phyloP scores from a whole-genome alignment of 2,888 invertebrate genomes.

The Caenorhabditis panamensis region DNA sequence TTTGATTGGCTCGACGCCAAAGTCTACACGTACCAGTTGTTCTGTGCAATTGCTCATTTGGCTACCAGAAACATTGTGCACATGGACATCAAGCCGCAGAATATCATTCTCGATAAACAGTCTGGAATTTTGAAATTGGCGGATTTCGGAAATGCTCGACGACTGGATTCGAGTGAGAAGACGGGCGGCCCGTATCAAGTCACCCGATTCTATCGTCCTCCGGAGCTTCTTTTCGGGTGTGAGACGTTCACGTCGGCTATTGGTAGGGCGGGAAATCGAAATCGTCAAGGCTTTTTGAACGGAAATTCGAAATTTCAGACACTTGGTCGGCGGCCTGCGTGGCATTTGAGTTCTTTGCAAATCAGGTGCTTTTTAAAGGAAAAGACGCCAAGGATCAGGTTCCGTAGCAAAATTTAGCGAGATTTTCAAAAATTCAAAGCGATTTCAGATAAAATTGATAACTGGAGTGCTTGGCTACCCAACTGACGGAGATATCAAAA shows the following conservation, averaged over 20 bases:
- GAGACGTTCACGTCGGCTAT: slow-evolving; percentile 68
- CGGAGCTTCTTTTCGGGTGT: slow-evolving; percentile 76
- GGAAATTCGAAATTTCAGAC: slow-evolving; percentile 59
- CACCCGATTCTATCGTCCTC: slow-evolving; percentile 77
- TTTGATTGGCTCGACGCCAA: slow-evolving; percentile 66
- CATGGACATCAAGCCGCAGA: slow-evolving; percentile 77
- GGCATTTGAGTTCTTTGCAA: slow-evolving; percentile 68
- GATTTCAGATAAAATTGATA: slow-evolving; percentile 54
- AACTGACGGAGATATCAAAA: slow-evolving; percentile 70
- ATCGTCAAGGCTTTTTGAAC: neutral
- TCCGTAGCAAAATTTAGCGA: neutral
- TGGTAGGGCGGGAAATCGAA: slow-evolving; percentile 45
- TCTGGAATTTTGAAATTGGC: slow-evolving; percentile 68
- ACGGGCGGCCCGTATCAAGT: slow-evolving; percentile 70
- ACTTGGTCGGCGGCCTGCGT: slow-evolving; percentile 77
- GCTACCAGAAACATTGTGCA: slow-evolving; percentile 68
- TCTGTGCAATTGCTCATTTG: slow-evolving; percentile 70
- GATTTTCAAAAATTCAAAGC: neutral
- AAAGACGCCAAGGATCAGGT: slow-evolving; percentile 69
- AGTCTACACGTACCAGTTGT: slow-evolving; percentile 73
- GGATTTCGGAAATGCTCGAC: slow-evolving; percentile 76
- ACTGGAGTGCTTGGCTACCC: slow-evolving; percentile 75
- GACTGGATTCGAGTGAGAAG: slow-evolving; percentile 50
- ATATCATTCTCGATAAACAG: slow-evolving; percentile 70
- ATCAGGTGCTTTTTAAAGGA: slow-evolving; percentile 67